Conservation (phyloP, 2,888 invertebrate species). For the Buathra laborator region DNA sequence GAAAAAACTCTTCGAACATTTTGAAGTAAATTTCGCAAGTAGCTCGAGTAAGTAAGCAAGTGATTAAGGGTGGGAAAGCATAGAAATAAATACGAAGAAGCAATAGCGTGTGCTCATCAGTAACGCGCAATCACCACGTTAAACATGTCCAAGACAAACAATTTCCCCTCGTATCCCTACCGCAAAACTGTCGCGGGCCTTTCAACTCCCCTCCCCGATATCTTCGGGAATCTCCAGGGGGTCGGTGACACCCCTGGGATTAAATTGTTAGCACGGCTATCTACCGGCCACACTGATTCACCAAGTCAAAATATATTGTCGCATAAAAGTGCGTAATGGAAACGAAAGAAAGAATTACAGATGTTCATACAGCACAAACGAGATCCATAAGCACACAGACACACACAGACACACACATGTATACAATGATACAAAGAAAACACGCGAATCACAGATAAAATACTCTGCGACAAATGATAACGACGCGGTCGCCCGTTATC, state of each 20-base stretch:
- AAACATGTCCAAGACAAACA: not conserved
- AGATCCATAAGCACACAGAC: not conserved
- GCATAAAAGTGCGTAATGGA: not conserved
- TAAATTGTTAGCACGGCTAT: not conserved
- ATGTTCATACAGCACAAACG: not conserved
- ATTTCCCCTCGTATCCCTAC: not conserved
- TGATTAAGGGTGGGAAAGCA: not conserved
- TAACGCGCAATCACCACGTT: conserved; percentile 9
- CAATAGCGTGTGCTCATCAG: conserved; percentile 22
- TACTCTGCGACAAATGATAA: conserved; percentile 42
- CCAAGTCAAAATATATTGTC: conserved; percentile 12
- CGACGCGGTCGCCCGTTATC: conserved; percentile 38
- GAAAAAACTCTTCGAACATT: not conserved
- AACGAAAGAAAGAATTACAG: not conserved
- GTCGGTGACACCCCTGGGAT: not conserved
- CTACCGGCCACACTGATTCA: conserved; percentile 1
- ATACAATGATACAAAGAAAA: not conserved
- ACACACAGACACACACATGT: conserved; percentile 8
- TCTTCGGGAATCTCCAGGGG: conserved; percentile 4
- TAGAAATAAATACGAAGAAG: conserved; percentile 20
- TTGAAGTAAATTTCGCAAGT: too few relatives aligned
- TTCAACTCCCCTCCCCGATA: not conserved
- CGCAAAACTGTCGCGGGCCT: not conserved
- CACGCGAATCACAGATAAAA: conserved; percentile 23
- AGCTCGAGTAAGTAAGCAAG: not conserved